phyloP scores from a whole-genome alignment of 2,113 vertebrate genomes.

The Aviceda subcristata region DNA sequence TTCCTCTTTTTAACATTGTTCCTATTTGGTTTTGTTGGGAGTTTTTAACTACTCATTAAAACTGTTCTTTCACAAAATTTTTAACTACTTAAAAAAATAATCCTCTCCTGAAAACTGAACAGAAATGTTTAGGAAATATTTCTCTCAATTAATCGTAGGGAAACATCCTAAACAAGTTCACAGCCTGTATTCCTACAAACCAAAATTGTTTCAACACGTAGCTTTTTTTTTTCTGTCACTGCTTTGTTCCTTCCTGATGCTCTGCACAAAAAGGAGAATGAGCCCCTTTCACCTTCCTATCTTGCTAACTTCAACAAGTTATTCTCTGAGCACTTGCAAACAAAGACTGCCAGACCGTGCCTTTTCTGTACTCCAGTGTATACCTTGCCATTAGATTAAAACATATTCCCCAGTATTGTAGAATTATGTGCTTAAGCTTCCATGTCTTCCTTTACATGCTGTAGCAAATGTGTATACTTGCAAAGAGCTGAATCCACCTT shows the following conservation, averaged over 20 bases:
- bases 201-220: neutral
- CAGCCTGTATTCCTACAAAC: neutral
- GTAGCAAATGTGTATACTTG: neutral
- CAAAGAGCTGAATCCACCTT: neutral
- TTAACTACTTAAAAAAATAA: neutral
- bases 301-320: neutral
- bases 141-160: neutral
- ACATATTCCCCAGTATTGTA: neutral
- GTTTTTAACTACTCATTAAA: neutral
- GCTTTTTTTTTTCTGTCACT: neutral
- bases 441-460: neutral
- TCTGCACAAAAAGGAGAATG: neutral
- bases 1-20: neutral
- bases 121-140: neutral
- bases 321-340: neutral
- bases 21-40: neutral
- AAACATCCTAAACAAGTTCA: neutral
- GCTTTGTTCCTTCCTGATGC: neutral
- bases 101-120: neutral
- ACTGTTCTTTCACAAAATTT: neutral
- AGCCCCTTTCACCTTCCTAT: neutral
- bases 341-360: neutral
- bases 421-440: neutral
- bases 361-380: neutral
- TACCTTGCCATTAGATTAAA: neutral